Conservation (phyloP, 1,140 invertebrate species). For the Tetramorium parvispinum region DNA sequence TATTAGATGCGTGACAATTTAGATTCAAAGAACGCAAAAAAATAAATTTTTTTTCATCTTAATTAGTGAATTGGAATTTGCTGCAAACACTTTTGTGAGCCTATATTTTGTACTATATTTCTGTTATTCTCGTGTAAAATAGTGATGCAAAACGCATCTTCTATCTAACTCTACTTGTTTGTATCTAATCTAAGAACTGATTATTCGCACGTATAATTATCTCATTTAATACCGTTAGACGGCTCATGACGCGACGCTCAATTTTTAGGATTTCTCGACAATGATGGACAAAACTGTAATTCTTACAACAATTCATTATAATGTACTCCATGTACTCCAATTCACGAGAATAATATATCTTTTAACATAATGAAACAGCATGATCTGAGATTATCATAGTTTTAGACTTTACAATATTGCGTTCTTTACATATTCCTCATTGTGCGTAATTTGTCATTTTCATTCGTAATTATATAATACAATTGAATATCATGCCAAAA, state of each 20-base stretch:
- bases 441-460: slow-evolving; percentile 52
- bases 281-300: background rate
- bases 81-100: background rate
- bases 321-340: background rate
- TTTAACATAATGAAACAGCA: slow-evolving; percentile 24
- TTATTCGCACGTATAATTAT: background rate
- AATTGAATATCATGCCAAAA: slow-evolving; percentile 23
- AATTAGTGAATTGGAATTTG: background rate
- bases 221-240: background rate
- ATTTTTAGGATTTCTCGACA: background rate
- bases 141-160: background rate
- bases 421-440: slow-evolving; percentile 37
- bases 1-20: slow-evolving; percentile 1
- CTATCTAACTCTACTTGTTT: background rate
- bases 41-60: background rate
- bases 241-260: background rate
- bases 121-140: background rate
- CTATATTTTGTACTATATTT: background rate
- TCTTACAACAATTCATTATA: background rate
- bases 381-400: slow-evolving; percentile 26
- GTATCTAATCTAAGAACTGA: background rate
- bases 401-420: slow-evolving; percentile 20
- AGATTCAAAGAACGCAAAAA: background rate
- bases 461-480: slow-evolving; percentile 53
- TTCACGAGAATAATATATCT: background rate